Evolutionary conservation across 2,797 vertebrate species (phyloP).

Genomic region (Halcyon chelicuti): DNA sequence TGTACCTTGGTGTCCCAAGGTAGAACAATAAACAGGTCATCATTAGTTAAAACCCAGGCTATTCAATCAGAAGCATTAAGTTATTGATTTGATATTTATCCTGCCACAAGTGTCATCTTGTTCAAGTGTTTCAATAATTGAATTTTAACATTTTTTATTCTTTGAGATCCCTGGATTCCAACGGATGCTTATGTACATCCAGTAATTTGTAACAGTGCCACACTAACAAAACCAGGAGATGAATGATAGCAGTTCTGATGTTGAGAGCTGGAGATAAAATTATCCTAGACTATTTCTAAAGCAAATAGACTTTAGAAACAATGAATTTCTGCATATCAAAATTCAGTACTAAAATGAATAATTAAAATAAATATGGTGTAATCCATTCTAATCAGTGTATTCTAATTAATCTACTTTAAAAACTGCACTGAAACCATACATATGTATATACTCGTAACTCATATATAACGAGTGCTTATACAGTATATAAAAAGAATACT

Average conservation of each 20-base stretch:
- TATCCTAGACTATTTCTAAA: background rate
- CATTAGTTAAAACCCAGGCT: conserved; percentile 15
- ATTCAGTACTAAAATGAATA: background rate
- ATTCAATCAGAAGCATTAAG: background rate
- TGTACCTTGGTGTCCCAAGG: background rate
- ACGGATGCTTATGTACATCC: background rate
- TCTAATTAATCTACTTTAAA: conserved; percentile 13
- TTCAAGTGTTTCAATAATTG: conserved; percentile 48
- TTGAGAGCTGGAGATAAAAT: background rate
- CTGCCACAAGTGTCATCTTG: conserved; percentile 4
- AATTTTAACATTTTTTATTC: conserved; percentile 39
- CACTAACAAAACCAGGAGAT: conserved; percentile 7
- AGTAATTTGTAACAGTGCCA: background rate
- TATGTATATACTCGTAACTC: background rate
- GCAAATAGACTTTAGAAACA: conserved; percentile 19
- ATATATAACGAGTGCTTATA: background rate
- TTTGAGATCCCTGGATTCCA: background rate
- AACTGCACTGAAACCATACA: background rate
- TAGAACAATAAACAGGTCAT: conserved; percentile 24
- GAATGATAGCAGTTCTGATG: background rate
- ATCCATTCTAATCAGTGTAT: background rate
- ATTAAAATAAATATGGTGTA: background rate
- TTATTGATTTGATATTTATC: conserved; percentile 66
- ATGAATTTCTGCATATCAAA: background rate
- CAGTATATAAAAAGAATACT: background rate